Evolutionary conservation across 2,113 vertebrate genomes (phyloP), one percentile per base, ranked within the genome.

Genomic region (Protomyctophum bolini): DNA sequence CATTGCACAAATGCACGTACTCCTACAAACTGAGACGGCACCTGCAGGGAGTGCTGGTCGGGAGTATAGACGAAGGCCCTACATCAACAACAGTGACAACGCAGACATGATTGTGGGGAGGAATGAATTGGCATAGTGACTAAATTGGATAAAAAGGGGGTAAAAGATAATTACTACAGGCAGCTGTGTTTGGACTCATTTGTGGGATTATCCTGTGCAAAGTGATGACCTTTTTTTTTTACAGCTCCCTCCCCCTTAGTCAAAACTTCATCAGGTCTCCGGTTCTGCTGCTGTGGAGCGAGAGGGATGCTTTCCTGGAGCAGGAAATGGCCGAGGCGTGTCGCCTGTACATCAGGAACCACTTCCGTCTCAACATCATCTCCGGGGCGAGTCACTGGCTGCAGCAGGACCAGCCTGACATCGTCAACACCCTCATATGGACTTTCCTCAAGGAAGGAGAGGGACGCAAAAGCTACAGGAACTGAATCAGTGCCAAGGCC

Each of bases 341-440:
- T 76, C 94, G 96, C 54, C 91, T 95, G 70, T 97, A 98, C 83
- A 95, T 98, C 84, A 94, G 95, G 85, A 98, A 96, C 79, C 95
- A 96, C 75, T 98, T 99, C 89, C 94, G 96, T 76, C 94, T 98
- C 74, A 97, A 96, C 83, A 94, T 98, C 86, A 94, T 99, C 78
- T 97, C 97, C 10, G 95, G 96, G 67, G 96, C 96, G 70, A 97
- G 97, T 61, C 97, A 99, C 28, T 98, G 97, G 97, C 95, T 99
- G 84, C 97, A 99, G 88, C 96, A 99, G 90, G 97, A 99, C 91
- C 97, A 98, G 89, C 97, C 98, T 6, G 95, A 99, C 62, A 95
- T 97, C 55, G 97, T 99, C 62, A 99, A 99, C 91, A 97, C 95
- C 77, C 91, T 99, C 90, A 98, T 98, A 91, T 98, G 97, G 97